Conservation (phyloP, 2,888 invertebrate genomes). For the Cryptocephalus moraei region DNA sequence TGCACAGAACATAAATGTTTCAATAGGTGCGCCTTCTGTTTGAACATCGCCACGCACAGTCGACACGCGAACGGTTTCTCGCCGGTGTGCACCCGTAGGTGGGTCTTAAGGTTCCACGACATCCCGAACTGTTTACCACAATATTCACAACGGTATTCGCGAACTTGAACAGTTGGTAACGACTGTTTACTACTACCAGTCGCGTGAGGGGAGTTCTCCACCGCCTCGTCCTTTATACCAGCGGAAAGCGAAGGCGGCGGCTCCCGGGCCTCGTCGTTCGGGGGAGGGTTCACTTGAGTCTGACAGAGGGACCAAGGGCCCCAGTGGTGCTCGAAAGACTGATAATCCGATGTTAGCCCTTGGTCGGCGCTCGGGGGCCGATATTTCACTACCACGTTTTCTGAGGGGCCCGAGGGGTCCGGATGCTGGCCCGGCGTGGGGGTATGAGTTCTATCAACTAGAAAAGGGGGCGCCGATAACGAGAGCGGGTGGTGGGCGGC, state of each 20-base stretch:
- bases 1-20: slow-evolving; percentile 85
- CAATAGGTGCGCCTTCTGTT: slow-evolving; percentile 78
- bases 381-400: slow-evolving; percentile 48
- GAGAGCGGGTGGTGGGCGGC: slow-evolving; percentile 59
- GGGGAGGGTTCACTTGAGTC: slow-evolving; percentile 48
- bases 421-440: slow-evolving; percentile 44
- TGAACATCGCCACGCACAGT: slow-evolving; percentile 84
- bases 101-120: slow-evolving; percentile 88
- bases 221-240: slow-evolving; percentile 28
- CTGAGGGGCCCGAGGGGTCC: slow-evolving; percentile 38
- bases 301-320: slow-evolving; percentile 56
- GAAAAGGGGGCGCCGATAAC: slow-evolving; percentile 63
- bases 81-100: slow-evolving; percentile 77
- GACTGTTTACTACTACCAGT: slow-evolving; percentile 33
- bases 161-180: slow-evolving; percentile 47
- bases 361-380: slow-evolving; percentile 62
- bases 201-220: slow-evolving; percentile 36
- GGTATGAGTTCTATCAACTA: slow-evolving; percentile 51
- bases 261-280: slow-evolving; percentile 24
- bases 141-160: slow-evolving; percentile 81
- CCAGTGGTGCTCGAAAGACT: slow-evolving; percentile 45
- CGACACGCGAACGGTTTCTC: slow-evolving; percentile 85
- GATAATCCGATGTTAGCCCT: slow-evolving; percentile 41
- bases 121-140: slow-evolving; percentile 87
- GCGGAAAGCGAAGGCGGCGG: slow-evolving; percentile 30